Base-by-base conservation (phyloP, 2,888 invertebrate species). In the Heliothis peltigera region DNA sequence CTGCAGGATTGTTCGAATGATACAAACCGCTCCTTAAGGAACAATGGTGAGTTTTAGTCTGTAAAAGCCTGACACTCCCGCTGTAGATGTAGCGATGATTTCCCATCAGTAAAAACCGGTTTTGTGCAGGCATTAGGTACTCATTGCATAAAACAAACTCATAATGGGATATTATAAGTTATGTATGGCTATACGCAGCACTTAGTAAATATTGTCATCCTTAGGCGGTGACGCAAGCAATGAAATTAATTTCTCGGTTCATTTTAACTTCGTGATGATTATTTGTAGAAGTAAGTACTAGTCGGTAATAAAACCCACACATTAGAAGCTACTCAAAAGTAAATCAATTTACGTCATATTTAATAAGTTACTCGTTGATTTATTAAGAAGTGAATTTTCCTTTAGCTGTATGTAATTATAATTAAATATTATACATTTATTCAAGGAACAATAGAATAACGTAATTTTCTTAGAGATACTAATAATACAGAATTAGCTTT, bases 381-480 rank as follows among this genome's bases (percentile, higher is more conserved):
- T 62, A 57, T 60, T 10, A 5, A n/a, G n/a, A n/a, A n/a, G n/a
- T 17, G 8, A 46, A 47, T 66, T 46, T 48, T 61, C 19, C 43
- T 52, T 28, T 18, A 22, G 21, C 15, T 52, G 12, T 25, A 55
- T 12, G 17, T 57, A 44, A 56, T 62, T 51, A 22, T 48, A 54
- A 6, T 49, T 2, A 32, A 17, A 19, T 48, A 15, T 18, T 5
- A 19, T 60, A n/a, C 22, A 60, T 48, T 39, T 1, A 17, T 51
- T 17, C 10, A 18, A 51, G 44, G 47, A 59, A 51, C 0, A 1
- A 47, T 3, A 21, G 10, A 43, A 53, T 51, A 22, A 46, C 32
- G 65, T 44, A n/a, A 55, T 39, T 4, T 21, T 53, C 22, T 2
- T n/a, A n/a, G n/a, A n/a, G n/a, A n/a, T n/a, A 32, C 10, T 10